These are phyloP conservation scores for Ailuropoda melanoleuca DNA, from an alignment of 2,113 vertebrate species.

Conservation along the genomic window DNA sequence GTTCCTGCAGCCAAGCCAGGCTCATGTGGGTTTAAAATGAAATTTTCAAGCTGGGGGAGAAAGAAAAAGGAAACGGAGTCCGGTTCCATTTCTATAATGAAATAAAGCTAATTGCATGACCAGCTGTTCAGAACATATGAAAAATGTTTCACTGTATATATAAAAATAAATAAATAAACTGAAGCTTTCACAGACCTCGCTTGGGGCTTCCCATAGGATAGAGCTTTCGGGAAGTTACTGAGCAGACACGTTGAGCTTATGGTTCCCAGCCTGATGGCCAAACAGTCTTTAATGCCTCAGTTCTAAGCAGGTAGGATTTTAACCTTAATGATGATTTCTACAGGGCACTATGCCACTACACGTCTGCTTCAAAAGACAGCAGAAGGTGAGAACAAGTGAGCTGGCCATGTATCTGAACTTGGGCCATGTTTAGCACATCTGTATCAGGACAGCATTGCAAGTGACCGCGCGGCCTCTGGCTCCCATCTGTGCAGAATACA, in stretches of 20 bases:
- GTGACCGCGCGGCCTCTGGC: neutral
- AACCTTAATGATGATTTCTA: neutral
- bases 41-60: neutral
- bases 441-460: neutral
- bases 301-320: neutral
- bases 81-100: neutral
- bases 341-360: neutral
- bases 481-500: neutral
- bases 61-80: neutral
- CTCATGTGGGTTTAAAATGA: neutral
- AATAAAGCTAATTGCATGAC: neutral
- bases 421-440: accelerated
- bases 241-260: neutral
- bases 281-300: neutral
- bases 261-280: neutral
- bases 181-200: neutral
- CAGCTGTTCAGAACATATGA: neutral
- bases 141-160: neutral
- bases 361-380: neutral
- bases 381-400: neutral
- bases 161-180: neutral
- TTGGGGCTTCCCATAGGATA: neutral
- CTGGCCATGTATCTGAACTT: neutral
- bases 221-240: neutral
- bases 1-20: neutral